Conservation (phyloP, 2,113 vertebrate genomes). For the Macaca fascicularis region DNA sequence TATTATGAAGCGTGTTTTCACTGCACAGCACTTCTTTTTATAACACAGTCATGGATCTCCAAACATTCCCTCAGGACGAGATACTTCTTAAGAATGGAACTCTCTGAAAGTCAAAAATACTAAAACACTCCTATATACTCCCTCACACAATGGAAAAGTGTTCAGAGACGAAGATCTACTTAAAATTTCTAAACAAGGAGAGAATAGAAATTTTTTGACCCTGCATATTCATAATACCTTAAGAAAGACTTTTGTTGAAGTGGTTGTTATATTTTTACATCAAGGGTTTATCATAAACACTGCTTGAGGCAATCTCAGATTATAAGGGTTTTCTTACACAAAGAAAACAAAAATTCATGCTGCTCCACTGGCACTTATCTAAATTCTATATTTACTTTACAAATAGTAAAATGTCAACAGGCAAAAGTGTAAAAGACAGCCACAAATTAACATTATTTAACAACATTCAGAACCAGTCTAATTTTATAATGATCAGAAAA, state of each 20-base stretch:
- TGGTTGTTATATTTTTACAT: conserved; percentile 37
- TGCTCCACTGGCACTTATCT: conserved; percentile 63
- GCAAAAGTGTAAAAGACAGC: conserved; percentile 15
- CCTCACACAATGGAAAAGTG: background rate
- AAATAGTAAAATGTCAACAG: conserved; percentile 69
- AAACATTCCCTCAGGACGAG: conserved; percentile 53
- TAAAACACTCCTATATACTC: conserved; percentile 8
- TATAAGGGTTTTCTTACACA: conserved; percentile 64
- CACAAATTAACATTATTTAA: conserved; percentile 74
- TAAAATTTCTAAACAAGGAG: conserved; percentile 9
- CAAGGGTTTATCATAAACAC: conserved; percentile 70
- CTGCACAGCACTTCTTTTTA: background rate
- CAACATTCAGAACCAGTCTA: conserved; percentile 58
- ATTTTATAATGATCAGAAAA: conserved; percentile 48
- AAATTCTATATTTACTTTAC: conserved; percentile 74
- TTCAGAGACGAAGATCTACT: background rate
- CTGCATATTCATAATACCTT: conserved; percentile 64
- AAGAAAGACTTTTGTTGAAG: conserved; percentile 69
- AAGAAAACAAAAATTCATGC: conserved; percentile 69
- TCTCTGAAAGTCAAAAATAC: conserved; percentile 32
- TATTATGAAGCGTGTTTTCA: conserved; percentile 21
- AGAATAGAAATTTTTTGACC: conserved; percentile 28
- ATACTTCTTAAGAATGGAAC: conserved; percentile 28
- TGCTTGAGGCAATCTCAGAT: conserved; percentile 60
- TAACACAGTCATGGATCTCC: conserved; percentile 18